phyloP scores from a whole-genome alignment of 2,888 invertebrate species.

The Rambutsinella grinnellia region DNA sequence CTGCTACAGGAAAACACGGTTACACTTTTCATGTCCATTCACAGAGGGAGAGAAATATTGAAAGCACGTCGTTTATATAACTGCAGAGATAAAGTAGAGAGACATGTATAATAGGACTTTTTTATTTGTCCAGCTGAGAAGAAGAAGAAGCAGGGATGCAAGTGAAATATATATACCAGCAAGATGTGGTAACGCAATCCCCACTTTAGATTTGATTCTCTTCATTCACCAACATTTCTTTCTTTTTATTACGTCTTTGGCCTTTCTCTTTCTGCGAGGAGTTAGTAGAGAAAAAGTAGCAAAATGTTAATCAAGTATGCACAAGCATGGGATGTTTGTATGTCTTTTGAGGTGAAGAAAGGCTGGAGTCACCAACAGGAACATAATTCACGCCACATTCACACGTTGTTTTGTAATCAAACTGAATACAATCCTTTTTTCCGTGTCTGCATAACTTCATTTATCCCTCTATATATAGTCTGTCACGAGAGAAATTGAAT shows the following conservation, averaged over 20 bases:
- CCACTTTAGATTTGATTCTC: not conserved
- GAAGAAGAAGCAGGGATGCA: no score
- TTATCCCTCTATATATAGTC: not conserved
- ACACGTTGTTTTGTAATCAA: slow-evolving; percentile 10
- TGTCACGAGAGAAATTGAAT: slow-evolving; percentile 6
- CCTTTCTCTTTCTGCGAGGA: not conserved
- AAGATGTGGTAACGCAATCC: no score
- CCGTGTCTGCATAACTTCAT: slow-evolving; percentile 36
- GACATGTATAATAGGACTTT: no score
- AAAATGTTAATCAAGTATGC: slow-evolving; percentile 20
- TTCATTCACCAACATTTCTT: not conserved
- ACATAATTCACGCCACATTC: slow-evolving; percentile 38
- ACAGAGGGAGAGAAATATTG: no score
- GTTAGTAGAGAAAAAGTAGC: no score
- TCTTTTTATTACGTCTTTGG: not conserved
- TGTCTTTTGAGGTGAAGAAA: no score
- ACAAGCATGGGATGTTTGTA: slow-evolving; percentile 10
- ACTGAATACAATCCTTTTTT: slow-evolving; percentile 27
- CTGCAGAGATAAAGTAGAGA: no score
- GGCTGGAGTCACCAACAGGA: slow-evolving; percentile 24
- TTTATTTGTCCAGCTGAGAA: no score
- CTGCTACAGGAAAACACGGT: no score
- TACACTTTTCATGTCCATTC: no score
- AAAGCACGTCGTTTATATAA: no score
- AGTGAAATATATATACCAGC: no score